Evolutionary conservation across 2,797 vertebrate species (phyloP).

Genomic region (Peromyscus nudipes): DNA sequence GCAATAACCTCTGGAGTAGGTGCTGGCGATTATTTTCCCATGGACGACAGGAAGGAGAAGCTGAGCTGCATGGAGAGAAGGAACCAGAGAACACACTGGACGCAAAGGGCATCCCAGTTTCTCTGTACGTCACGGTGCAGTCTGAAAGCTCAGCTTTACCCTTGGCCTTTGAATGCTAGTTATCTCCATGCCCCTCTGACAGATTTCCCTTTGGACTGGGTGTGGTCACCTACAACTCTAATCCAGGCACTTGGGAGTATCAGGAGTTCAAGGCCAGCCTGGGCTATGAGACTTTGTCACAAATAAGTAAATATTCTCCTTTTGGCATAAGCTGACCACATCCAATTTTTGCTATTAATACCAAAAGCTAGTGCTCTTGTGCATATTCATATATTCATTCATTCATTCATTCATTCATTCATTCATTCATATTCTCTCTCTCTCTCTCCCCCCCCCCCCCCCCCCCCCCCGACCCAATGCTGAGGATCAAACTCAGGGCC

Average conservation of each 20-base stretch:
- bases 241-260: not conserved
- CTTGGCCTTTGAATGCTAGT: slow-evolving; percentile 23
- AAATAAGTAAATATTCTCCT: not conserved
- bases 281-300: not conserved
- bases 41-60: not conserved
- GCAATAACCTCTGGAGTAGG: slow-evolving; percentile 14
- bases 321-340: not conserved
- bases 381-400: no score
- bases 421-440: fast-evolving
- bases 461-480: no score
- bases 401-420: no score
- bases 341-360: not conserved
- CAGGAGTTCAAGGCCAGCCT: not conserved
- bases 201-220: not conserved
- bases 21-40: not conserved
- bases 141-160: not conserved
- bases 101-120: not conserved
- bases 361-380: not conserved
- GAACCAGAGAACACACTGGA: not conserved
- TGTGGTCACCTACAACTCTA: not conserved
- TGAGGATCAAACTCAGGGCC: not conserved
- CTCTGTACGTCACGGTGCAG: not conserved
- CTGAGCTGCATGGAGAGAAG: not conserved
- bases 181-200: not conserved
- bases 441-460: no score